These are phyloP conservation scores for Sinohyriopsis cumingii DNA, from an alignment of 2,888 invertebrate genomes.

Conservation along the genomic window DNA sequence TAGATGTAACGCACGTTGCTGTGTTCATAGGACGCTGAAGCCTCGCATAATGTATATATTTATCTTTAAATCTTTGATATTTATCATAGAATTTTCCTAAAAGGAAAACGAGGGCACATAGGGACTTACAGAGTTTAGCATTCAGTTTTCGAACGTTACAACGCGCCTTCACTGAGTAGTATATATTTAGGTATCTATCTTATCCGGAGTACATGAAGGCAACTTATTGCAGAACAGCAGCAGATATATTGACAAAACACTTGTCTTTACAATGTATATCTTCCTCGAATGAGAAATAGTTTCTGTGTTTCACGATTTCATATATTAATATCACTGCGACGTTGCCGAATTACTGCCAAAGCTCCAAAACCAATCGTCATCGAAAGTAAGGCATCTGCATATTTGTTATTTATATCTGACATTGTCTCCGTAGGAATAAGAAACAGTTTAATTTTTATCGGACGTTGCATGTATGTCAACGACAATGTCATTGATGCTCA, in stretches of 20 bases:
- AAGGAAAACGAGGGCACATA: conserved; percentile 20
- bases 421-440: conserved; percentile 1
- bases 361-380: conserved; percentile 24
- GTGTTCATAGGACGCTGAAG: conserved; percentile 20
- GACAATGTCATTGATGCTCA: too few species aligned
- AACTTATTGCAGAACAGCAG: conserved; percentile 28
- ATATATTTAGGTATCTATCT: conserved; percentile 31
- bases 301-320: conserved; percentile 34
- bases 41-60: conserved; percentile 22
- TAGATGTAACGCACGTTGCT: conserved; percentile 16
- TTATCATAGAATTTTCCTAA: conserved; percentile 22
- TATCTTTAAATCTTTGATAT: conserved; percentile 6
- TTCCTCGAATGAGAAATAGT: conserved; percentile 30
- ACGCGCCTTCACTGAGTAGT: conserved; percentile 19
- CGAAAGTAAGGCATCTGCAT: conserved; percentile 25
- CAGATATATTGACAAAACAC: conserved; percentile 35
- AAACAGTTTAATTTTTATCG: too few species aligned
- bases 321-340: conserved; percentile 27
- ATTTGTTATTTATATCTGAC: conserved; percentile 17
- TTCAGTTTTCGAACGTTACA: conserved; percentile 20
- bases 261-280: conserved; percentile 25
- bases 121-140: conserved; percentile 12
- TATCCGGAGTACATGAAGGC: conserved; percentile 21
- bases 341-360: conserved; percentile 26
- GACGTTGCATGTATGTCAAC: too few species aligned